Conservation (phyloP, 2,797 vertebrate species). For the Merluccius polli region DNA sequence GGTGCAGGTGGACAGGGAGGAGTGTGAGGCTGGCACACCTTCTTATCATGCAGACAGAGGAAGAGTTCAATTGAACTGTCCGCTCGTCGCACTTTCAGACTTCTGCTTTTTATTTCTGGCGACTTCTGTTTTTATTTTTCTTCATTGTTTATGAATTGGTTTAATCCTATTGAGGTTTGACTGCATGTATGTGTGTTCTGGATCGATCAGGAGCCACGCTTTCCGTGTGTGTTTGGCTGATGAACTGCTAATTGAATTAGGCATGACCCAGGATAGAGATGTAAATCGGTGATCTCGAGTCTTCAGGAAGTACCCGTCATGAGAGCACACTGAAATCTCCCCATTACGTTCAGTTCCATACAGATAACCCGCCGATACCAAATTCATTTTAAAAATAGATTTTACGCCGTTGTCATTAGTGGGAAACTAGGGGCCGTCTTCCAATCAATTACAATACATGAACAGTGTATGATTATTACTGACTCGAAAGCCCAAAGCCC, state of each 20-base stretch:
- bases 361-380: background rate
- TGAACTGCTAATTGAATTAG: background rate
- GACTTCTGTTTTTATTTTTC: background rate
- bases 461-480: background rate
- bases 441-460: background rate
- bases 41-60: background rate
- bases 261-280: background rate
- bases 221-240: background rate
- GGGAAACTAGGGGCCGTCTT: background rate
- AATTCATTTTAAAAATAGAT: background rate
- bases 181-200: background rate
- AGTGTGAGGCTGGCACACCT: slow-evolving; percentile 10
- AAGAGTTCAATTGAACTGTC: background rate
- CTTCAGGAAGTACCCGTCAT: background rate
- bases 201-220: background rate
- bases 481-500: background rate
- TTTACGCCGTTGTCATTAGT: background rate
- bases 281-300: background rate
- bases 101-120: background rate
- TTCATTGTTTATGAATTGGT: background rate
- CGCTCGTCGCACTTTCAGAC: too few relatives aligned
- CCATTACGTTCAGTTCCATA: background rate
- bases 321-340: background rate
- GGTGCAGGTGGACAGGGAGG: slow-evolving; percentile 20
- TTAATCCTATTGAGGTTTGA: background rate